Base-by-base conservation (phyloP, 2,888 invertebrate species). In the Argynnis bischoffii region DNA sequence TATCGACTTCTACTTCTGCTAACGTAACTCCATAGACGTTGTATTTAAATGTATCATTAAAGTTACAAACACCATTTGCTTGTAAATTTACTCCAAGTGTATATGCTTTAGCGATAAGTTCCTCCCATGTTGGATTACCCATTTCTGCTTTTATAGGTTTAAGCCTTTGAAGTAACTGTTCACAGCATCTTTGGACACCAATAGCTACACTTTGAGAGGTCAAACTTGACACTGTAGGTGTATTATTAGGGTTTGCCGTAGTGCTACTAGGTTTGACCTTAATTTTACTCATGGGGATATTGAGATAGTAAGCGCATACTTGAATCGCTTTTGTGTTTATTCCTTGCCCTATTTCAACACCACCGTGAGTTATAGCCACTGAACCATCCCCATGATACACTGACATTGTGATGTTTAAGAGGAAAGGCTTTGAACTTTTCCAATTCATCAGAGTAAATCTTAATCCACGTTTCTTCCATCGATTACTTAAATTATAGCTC, bases 311-410 rank as follows among this genome's bases (percentile, higher is more conserved):
- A 0, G 96, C 96, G 61, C 94, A 95, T 0, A 96, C 94, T 90
- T 96, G 96, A 2, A 94, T 93, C 0, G 93, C 94, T 93, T 96
- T 96, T 0, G 96, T 96, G 72, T 96, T 95, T 61, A 96, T 92
- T 6, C 96, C 97, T 90, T 97, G 97, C 0, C 96, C 96, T 81
- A 94, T 93, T 88, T 95, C 95, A 64, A 94, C 86, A 4, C 95
- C 95, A 14, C 94, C 95, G 74, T 96, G 95, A 1, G 93, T 87
- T 16, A 96, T 88, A 1, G 94, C 90, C 0, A 97, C 95, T 0
- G 94, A 93, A 2, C 95, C 95, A 80, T 95, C 95, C 0, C 92
- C 89, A 50, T 94, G 94, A 78, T 94, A 96, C n/a, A 96, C 93
- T 0, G 94, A 92, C 46, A 96, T 86, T 93, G 65, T 90, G 81